Evolutionary conservation across 2,797 vertebrate genomes (phyloP).

Genomic region (Vespertilio murinus): DNA sequence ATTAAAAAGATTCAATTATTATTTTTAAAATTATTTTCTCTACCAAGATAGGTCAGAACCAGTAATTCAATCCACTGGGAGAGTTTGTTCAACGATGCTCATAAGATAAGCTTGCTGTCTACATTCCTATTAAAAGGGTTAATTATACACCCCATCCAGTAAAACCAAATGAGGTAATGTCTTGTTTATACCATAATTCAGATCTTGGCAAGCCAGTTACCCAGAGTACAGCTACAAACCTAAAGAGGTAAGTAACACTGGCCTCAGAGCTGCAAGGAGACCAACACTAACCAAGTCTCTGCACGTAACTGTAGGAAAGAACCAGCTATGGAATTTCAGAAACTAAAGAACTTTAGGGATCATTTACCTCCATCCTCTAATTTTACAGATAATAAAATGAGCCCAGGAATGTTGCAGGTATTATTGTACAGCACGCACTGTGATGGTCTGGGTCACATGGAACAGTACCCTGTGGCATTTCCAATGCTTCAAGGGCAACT

Average conservation of each 20-base stretch:
- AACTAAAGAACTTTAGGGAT: neutral
- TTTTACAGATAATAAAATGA: neutral
- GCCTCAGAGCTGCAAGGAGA: neutral
- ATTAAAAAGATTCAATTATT: neutral
- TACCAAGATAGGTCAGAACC: neutral
- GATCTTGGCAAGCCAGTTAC: neutral
- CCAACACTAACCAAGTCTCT: neutral
- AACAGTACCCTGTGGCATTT: rapidly evolving
- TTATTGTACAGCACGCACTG: rapidly evolving
- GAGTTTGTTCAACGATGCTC: neutral
- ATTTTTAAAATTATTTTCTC: neutral
- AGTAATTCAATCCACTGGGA: neutral
- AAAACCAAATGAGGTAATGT: constrained; percentile 11
- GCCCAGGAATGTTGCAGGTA: rapidly evolving
- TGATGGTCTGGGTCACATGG: rapidly evolving
- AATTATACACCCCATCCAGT: neutral
- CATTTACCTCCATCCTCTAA: too few species aligned
- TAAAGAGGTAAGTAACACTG: neutral
- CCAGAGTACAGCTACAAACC: neutral
- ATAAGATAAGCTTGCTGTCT: neutral
- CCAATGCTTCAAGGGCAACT: neutral
- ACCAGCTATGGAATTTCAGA: neutral
- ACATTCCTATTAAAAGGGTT: neutral
- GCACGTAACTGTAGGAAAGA: neutral
- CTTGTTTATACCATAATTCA: constrained; percentile 12